Evolutionary conservation across 2,888 invertebrate genomes (phyloP), one percentile per base, ranked within the genome.

Genomic region (Prenolepis imparis): DNA sequence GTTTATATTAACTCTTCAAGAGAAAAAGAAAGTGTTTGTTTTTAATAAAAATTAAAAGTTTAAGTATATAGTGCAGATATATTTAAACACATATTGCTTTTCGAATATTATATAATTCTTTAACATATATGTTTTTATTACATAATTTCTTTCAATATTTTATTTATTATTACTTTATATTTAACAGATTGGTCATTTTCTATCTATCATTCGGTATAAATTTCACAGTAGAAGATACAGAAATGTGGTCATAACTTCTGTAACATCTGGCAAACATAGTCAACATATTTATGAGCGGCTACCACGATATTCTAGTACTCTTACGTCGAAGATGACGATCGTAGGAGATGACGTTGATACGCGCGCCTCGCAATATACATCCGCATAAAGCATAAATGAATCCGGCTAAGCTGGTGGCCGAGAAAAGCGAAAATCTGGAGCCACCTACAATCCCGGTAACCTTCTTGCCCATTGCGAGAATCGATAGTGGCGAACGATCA

Each of bases 401-500:
- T 28, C 8, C 55, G 39, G 52, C 39, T 39, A 75, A 52, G 39
- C 64, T 57, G 48, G 21, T 24, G 41, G 32, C 12, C 48, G 41
- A 68, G 41, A 44, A 77, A 64, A 44, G 39, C 11, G 86, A 44
- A 68, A 39, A 68, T 57, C 61, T 24, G 36, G 36, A 55, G 59
- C 24, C 70, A 59, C 28, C 48, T 28, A 77, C 66, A 78, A 24
- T 66, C 63, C 75, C 32, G 52, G 59, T 75, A 84, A 78, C 78
- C 48, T 28, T 78, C 57, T 80, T 57, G 67, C 66, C 68, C 67
- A 68, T 28, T 57, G 61, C 48, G 39, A 21, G 55, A 48, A 28
- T 44, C 41, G 64, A 21, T 21, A 72, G 52, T 8, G 24, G 44
- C 61, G 55, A 44, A 63, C 72, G 77, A 85, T 90, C 84, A 74